Evolutionary conservation across 2,113 vertebrate genomes (phyloP).

Genomic region (Seriola rivoliana): DNA sequence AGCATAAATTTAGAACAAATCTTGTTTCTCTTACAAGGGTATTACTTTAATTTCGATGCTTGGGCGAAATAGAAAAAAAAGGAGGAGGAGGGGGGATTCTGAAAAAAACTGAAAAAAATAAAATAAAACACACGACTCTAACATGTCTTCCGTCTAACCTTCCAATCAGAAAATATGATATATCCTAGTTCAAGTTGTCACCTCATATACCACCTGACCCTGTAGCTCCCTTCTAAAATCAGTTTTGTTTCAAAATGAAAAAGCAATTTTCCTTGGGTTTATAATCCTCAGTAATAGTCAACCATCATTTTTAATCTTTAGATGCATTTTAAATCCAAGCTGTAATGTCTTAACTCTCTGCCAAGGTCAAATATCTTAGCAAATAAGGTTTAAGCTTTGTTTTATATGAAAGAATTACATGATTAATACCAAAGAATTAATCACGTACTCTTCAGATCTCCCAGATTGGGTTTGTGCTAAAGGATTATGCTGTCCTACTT

Average conservation of each 20-base stretch:
- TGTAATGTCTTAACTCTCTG: conserved; percentile 89
- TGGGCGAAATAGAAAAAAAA: conserved; percentile 64
- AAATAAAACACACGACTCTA: conserved; percentile 35
- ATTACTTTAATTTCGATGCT: conserved; percentile 87
- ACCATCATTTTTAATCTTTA: conserved; percentile 90
- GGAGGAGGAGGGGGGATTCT: conserved; percentile 61
- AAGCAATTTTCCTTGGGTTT: conserved; percentile 89
- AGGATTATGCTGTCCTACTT: conserved; percentile 89
- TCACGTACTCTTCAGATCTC: conserved; percentile 87
- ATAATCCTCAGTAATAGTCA: conserved; percentile 89
- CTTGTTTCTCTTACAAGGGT: conserved; percentile 86
- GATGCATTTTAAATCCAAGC: conserved; percentile 90
- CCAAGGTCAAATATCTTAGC: conserved; percentile 90
- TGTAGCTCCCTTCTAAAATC: conserved; percentile 81
- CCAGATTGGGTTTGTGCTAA: conserved; percentile 87
- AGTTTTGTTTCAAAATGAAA: conserved; percentile 87
- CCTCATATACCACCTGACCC: conserved; percentile 85
- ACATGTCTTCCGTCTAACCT: conserved; percentile 63
- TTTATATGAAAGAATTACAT: conserved; percentile 91
- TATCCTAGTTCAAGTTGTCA: conserved; percentile 73
- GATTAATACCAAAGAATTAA: conserved; percentile 91
- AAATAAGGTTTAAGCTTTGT: conserved; percentile 90
- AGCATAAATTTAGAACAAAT: conserved; percentile 87
- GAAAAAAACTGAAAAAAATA: conserved; percentile 15
- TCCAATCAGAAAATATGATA: conserved; percentile 67